Evolutionary conservation across 37 sponge, comb jelly and placozoan genomes (phyloP).

Genomic region (Beroe ovata): DNA sequence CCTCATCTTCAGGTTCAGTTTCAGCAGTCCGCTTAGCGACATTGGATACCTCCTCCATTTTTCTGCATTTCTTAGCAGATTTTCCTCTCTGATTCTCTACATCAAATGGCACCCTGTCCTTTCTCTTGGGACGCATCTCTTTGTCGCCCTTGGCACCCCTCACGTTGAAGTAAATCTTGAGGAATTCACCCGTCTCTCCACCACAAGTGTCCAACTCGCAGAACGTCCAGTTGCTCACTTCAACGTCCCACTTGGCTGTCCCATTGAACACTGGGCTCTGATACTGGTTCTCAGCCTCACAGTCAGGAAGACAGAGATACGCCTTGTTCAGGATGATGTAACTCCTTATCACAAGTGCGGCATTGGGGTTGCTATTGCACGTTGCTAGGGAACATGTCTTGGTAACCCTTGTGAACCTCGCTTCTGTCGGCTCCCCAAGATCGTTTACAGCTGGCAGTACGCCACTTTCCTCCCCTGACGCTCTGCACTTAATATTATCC

Average conservation of each 20-base stretch:
- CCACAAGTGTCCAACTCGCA: not conserved
- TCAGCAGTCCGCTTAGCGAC: not conserved
- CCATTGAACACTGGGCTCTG: constrained; percentile 10
- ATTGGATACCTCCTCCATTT: not conserved
- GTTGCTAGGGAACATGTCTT: not conserved
- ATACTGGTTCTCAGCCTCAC: not conserved
- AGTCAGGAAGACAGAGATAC: constrained; percentile 23
- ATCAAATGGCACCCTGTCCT: not conserved
- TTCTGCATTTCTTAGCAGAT: not conserved
- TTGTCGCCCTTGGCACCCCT: not conserved
- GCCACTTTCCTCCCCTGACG: not conserved
- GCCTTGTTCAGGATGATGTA: constrained; percentile 56
- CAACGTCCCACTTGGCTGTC: constrained; percentile 38
- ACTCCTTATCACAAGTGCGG: not conserved
- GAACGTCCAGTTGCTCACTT: constrained; percentile 1
- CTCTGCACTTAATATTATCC: not conserved
- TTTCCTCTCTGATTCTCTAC: not conserved
- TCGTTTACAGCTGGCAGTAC: not conserved
- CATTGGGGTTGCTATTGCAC: not conserved
- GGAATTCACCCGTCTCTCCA: not conserved
- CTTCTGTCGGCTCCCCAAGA: not conserved
- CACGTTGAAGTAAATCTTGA: not conserved
- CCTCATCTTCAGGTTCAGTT: not conserved
- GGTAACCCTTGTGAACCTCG: not conserved
- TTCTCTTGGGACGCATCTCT: not conserved